Evolutionary conservation across 2,797 vertebrate species (phyloP).

Genomic region (Cichlasoma orientale): DNA sequence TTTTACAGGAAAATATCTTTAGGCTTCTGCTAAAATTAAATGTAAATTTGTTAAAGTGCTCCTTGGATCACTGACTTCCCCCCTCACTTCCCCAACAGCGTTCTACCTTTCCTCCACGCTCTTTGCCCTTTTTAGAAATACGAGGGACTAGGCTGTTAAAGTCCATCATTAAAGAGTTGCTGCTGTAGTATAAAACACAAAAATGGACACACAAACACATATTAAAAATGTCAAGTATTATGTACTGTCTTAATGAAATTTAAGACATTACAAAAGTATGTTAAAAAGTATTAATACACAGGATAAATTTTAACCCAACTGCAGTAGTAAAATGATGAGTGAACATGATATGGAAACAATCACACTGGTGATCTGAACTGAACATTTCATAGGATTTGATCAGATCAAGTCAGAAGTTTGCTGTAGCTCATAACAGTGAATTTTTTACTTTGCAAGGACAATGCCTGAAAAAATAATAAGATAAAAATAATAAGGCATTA

Average conservation of each 20-base stretch:
- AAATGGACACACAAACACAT: conserved; percentile 12
- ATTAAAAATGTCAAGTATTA: conserved; percentile 8
- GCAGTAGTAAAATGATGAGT: background rate
- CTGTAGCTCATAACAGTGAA: background rate
- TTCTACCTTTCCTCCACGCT: conserved; percentile 59
- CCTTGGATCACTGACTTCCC: conserved; percentile 79
- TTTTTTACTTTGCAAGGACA: background rate
- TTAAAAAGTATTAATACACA: background rate
- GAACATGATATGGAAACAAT: background rate
- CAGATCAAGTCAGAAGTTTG: background rate
- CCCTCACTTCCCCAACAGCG: conserved; percentile 58
- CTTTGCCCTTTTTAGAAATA: conserved; percentile 62
- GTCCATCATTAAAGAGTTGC: conserved; percentile 55
- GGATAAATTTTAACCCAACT: background rate
- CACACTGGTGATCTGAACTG: background rate
- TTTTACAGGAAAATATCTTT: conserved; percentile 84
- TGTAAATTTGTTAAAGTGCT: conserved; percentile 85
- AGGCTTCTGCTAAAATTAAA: conserved; percentile 83
- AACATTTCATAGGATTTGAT: background rate
- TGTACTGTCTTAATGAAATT: background rate
- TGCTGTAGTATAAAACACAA: conserved; percentile 32
- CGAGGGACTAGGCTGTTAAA: conserved; percentile 49
- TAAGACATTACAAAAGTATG: background rate
- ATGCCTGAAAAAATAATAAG: background rate
- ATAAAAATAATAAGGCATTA: background rate